Percentiles rank a stretch among this genome's conserved stretches.
phyloP scores from a whole-genome alignment of 2,888 invertebrate genomes.

The Branchellion lobata region DNA sequence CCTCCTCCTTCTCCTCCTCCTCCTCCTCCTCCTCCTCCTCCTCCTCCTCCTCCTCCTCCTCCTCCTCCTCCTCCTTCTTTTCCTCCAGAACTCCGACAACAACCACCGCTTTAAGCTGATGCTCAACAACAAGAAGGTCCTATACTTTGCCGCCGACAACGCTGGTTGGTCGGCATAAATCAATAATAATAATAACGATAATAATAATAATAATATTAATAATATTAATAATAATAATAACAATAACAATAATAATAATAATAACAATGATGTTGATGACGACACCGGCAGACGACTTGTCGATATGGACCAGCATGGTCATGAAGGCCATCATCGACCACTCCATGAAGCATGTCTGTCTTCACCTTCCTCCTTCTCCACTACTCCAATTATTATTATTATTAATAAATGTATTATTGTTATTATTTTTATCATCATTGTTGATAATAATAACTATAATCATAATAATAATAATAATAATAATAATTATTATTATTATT shows the following conservation, averaged over 20 bases:
- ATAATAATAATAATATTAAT: too few relatives aligned
- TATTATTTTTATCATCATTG: conserved; percentile 38
- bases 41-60: conserved; percentile 50
- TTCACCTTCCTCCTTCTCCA: neutral
- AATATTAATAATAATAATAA: too few relatives aligned
- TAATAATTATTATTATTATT: conserved; percentile 10
- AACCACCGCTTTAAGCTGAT: conserved; percentile 55
- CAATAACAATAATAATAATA: too few relatives aligned
- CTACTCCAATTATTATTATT: too few relatives aligned
- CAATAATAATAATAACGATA: too few relatives aligned
- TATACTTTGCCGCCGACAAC: conserved; percentile 49
- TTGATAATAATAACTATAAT: conserved; percentile 30
- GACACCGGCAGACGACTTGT: conserved; percentile 55
- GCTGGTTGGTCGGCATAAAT: conserved; percentile 50
- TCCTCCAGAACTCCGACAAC: conserved; percentile 23
- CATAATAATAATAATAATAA: conserved; percentile 29
- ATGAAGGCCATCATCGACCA: conserved; percentile 37
- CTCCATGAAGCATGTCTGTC: neutral
- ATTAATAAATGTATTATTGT: neutral
- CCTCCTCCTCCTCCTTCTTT: conserved; percentile 51
- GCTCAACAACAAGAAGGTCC: conserved; percentile 55
- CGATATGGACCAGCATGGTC: conserved; percentile 58
- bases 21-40: conserved; percentile 51
- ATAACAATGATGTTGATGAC: conserved; percentile 5
- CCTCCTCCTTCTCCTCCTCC: conserved; percentile 59